These are phyloP conservation scores for Malurus leucopterus DNA, from an alignment of 2,797 vertebrate genomes.

Conservation along the genomic window DNA sequence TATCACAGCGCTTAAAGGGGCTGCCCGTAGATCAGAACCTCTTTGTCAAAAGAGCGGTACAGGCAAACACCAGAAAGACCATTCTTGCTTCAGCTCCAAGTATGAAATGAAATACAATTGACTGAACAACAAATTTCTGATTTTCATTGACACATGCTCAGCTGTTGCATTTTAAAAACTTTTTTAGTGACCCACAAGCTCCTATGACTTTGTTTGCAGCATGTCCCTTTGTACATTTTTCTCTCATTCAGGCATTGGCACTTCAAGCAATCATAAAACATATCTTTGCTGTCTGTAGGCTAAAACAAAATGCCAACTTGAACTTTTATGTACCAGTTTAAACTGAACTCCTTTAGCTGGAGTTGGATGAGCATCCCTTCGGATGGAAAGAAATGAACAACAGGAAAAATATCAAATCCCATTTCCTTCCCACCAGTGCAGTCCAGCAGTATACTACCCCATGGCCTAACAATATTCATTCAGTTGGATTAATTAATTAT, in stretches of 20 bases:
- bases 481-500: background rate
- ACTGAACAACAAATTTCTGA: background rate
- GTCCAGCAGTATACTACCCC: background rate
- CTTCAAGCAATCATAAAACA: background rate
- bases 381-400: background rate
- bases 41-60: background rate
- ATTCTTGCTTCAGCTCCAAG: background rate
- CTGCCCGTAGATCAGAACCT: background rate
- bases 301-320: background rate
- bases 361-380: background rate
- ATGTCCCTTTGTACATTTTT: background rate
- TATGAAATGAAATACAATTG: background rate
- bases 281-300: background rate
- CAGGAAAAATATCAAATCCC: background rate
- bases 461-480: background rate
- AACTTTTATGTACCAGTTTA: background rate
- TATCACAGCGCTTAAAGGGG: background rate
- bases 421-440: background rate
- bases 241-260: background rate
- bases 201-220: background rate
- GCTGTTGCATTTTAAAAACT: background rate
- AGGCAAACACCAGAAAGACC: background rate
- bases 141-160: background rate
- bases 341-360: background rate
- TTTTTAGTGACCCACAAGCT: background rate